Evolutionary conservation across 2,888 invertebrate species (phyloP), one percentile per base, ranked within the genome.

Genomic region (Merodon equestris): DNA sequence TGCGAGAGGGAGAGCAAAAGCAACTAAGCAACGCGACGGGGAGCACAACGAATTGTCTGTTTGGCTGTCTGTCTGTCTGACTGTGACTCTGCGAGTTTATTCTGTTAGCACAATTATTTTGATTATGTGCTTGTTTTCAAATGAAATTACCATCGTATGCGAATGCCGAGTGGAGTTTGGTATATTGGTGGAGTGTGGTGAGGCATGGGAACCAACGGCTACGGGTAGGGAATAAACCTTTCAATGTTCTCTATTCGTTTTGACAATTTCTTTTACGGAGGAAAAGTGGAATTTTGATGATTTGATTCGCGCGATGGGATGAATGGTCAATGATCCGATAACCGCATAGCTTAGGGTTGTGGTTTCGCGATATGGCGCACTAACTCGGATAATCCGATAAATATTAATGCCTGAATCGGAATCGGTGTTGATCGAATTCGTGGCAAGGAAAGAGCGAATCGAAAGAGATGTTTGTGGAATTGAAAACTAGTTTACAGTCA

Each of bases 91-190:
- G 60, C 54, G 57, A 63, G 48, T 72, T 71, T 19, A 15, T 53
- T 48, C 53, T 63, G 67, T 79, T 74, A 54, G 63, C 53, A 74
- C 73, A 73, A 73, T 77, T 77, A 74, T 68, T 79, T 79, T 74
- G 73, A 79, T 73, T 79, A 68, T 64, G 45, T 67, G 54, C 44
- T 40, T 64, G 45, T 67, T 54, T 48, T 40, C 42, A 63, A 47
- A 48, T 63, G 63, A 44, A 63, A 61, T 58, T 64, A 68, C 61
- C 51, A 79, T 74, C 50, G 53, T 57, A 73, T 54, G 42, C 34
- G 77, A 51, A 27, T 27, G 27, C 27, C 27, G 27, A 27, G 27
- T 27, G 27, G 27, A 27, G 17, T 73, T 3, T n/a, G 40, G n/a
- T 10, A n/a, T n/a, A 10, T 3, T 40, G 40, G 40, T 40, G 57